These are phyloP conservation scores for Ginglymostoma cirratum DNA, from an alignment of 2,113 vertebrate species.

Conservation along the genomic window DNA sequence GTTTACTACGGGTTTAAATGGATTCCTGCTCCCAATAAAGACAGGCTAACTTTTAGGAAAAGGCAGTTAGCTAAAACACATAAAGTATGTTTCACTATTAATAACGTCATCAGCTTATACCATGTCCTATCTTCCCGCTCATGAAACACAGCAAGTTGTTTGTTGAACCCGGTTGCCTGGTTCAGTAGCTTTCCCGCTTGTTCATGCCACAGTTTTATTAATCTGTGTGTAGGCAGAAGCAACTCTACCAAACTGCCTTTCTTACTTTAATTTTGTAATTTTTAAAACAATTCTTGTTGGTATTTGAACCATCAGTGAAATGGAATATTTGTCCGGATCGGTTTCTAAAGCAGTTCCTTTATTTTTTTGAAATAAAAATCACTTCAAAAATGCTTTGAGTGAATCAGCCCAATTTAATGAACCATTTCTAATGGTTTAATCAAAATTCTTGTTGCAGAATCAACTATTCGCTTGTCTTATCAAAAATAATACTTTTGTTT, in stretches of 20 bases:
- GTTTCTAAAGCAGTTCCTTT: neutral
- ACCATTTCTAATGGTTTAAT: neutral
- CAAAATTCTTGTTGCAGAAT: neutral
- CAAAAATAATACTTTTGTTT: neutral
- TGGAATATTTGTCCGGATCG: neutral
- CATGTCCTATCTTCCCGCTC: neutral
- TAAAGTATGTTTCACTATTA: neutral
- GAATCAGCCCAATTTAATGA: neutral
- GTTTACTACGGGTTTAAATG: neutral
- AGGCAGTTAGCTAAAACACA: neutral
- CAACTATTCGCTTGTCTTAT: neutral
- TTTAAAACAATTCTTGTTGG: neutral
- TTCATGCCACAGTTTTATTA: neutral
- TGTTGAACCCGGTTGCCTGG: neutral
- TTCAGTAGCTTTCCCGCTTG: neutral
- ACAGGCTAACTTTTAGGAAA: neutral
- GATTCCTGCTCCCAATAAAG: neutral
- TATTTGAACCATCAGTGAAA: neutral
- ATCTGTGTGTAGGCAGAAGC: neutral
- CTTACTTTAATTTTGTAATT: neutral
- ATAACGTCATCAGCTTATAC: neutral
- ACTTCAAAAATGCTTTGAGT: neutral
- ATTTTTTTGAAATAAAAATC: neutral
- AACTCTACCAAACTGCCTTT: neutral
- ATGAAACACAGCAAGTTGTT: neutral